Conservation (phyloP, 2,797 vertebrate species). For the Enoplosus armatus region DNA sequence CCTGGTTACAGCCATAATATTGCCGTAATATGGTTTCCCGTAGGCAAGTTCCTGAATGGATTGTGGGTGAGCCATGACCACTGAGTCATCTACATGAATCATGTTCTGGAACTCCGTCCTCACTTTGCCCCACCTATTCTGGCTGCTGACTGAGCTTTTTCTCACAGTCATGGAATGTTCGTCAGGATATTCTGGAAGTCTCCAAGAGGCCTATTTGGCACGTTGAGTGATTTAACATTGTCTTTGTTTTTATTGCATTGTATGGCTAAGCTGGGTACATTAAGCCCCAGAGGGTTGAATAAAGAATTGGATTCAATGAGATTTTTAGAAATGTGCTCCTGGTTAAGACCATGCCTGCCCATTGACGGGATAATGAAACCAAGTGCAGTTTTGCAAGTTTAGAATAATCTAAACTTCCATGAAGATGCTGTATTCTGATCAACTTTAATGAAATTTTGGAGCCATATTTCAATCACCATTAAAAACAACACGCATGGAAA, state of each 20-base stretch:
- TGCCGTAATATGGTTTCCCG: not conserved
- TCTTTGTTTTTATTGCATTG: not conserved
- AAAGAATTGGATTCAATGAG: not conserved
- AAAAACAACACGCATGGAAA: too few species aligned
- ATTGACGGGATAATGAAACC: not conserved
- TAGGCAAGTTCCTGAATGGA: too few species aligned
- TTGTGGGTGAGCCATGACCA: too few species aligned
- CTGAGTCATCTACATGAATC: constrained; percentile 26
- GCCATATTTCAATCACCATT: not conserved
- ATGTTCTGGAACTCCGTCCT: not conserved
- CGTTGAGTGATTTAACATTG: not conserved
- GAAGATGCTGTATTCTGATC: not conserved
- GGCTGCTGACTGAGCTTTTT: not conserved
- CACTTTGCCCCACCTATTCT: not conserved
- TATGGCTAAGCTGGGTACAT: too few species aligned
- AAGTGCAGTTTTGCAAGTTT: not conserved
- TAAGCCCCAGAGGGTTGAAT: not conserved
- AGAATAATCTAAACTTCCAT: not conserved
- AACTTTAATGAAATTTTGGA: not conserved
- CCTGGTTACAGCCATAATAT: not conserved
- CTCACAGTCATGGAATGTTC: not conserved
- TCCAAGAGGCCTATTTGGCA: too few species aligned
- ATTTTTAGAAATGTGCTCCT: not conserved
- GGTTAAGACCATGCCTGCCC: not conserved
- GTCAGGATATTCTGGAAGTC: not conserved